Percentiles rank a stretch among this genome's conserved stretches.
Evolutionary conservation across 2,797 vertebrate genomes (phyloP).

Genomic region (Myotis vivesi): DNA sequence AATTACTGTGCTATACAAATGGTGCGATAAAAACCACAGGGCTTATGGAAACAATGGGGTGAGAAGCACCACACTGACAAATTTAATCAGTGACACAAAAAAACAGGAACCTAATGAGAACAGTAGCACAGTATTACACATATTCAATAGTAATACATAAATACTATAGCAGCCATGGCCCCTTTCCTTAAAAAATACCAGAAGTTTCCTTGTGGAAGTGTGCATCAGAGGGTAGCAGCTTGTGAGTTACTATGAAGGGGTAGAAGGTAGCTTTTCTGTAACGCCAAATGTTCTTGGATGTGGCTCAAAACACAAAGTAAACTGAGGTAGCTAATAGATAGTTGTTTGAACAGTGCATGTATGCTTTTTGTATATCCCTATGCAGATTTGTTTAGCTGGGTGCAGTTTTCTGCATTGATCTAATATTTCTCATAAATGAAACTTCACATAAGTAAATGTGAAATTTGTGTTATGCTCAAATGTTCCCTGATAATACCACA

Average conservation of each 20-base stretch:
- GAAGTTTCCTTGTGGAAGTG: background rate
- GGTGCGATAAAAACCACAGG: background rate
- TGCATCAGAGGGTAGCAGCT: background rate
- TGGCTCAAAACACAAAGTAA: background rate
- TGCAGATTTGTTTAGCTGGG: background rate
- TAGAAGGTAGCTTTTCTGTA: background rate
- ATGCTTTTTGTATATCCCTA: background rate
- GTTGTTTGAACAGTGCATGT: background rate
- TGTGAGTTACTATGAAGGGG: background rate
- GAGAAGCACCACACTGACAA: background rate
- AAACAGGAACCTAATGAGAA: background rate
- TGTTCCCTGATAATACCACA: background rate
- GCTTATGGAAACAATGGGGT: background rate
- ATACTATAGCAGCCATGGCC: background rate
- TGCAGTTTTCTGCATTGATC: background rate
- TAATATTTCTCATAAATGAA: background rate
- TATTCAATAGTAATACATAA: background rate
- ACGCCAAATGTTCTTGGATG: background rate
- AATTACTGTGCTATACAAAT: background rate
- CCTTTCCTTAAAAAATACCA: conserved; percentile 28
- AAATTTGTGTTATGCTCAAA: background rate
- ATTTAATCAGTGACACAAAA: background rate
- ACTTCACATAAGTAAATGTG: background rate
- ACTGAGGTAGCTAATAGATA: background rate
- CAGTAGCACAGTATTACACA: background rate